A percentile compares a stretch with the other conserved stretches of the same genome.
Conservation (phyloP, 2,797 vertebrate species). For the Stomatorhinus walkeri region DNA sequence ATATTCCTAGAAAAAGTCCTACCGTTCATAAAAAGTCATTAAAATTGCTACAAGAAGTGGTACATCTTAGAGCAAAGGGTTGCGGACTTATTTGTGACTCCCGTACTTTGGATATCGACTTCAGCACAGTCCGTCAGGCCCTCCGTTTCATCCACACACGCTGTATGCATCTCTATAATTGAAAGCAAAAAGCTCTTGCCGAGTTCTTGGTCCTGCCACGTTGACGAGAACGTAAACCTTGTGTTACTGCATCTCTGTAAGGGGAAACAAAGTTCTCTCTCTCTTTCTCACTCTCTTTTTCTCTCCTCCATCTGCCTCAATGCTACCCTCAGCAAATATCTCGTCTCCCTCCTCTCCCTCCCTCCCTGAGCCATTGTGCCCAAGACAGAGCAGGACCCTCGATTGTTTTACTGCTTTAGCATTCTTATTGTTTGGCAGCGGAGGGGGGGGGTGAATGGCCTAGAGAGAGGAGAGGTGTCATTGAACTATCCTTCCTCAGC, state of each 20-base stretch:
- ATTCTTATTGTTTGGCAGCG: conserved; percentile 40
- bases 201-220: background rate
- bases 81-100: background rate
- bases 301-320: background rate
- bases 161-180: background rate
- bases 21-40: background rate
- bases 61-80: background rate
- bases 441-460: background rate
- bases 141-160: background rate
- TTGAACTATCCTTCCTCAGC: conserved; percentile 33
- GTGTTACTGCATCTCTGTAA: background rate
- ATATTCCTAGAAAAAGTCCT: background rate
- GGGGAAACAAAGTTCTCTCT: background rate
- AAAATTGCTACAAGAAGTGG: background rate
- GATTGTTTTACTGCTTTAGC: conserved; percentile 43
- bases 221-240: background rate
- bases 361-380: background rate
- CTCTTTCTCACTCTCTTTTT: background rate
- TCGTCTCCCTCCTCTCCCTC: background rate
- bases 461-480: background rate
- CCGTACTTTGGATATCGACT: background rate
- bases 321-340: background rate
- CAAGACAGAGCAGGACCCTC: conserved; percentile 31
- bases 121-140: background rate
- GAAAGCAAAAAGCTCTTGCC: background rate